Percentiles rank a stretch among this genome's conserved stretches.
These are phyloP conservation scores for Sander vitreus DNA, from an alignment of 2,113 vertebrate genomes.

Conservation along the genomic window DNA sequence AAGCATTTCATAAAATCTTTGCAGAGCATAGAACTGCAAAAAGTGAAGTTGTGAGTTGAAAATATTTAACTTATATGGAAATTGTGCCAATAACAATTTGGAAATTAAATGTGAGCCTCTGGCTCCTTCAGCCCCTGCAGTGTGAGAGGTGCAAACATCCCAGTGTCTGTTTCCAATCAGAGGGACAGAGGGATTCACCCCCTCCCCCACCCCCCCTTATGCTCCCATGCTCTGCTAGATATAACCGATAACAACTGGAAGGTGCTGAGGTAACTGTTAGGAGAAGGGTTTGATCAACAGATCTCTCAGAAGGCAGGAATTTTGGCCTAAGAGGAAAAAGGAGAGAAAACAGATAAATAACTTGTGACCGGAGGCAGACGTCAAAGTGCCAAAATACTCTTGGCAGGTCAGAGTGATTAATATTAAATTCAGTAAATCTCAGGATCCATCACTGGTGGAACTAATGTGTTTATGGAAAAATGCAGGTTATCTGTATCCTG, in stretches of 20 bases:
- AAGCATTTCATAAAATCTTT: conserved; percentile 7
- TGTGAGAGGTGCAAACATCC: conserved; percentile 36
- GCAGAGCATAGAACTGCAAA: not conserved
- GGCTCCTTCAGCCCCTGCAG: conserved; percentile 4
- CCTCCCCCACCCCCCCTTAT: not conserved
- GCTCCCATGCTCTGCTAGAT: conserved; percentile 9
- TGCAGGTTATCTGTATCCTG: conserved; percentile 28
- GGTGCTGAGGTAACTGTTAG: conserved; percentile 39
- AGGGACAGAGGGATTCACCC: conserved; percentile 2
- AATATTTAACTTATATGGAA: conserved; percentile 1
- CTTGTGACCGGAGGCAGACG: conserved; percentile 18
- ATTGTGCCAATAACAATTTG: not conserved
- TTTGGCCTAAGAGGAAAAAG: conserved; percentile 10
- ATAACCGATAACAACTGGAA: conserved; percentile 38
- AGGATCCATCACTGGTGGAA: conserved; percentile 36
- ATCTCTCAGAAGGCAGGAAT: conserved; percentile 22
- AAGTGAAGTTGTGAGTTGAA: not conserved
- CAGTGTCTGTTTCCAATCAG: conserved; percentile 65
- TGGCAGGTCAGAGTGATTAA: conserved; percentile 29
- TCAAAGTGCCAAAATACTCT: conserved; percentile 47
- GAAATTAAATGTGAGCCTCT: conserved; percentile 29
- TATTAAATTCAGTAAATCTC: conserved; percentile 47
- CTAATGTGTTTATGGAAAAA: conserved; percentile 56
- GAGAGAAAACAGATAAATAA: conserved; percentile 40
- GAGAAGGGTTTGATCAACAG: conserved; percentile 7